Evolutionary conservation across 2,888 invertebrate species (phyloP).

Genomic region (Leucophenga montana): DNA sequence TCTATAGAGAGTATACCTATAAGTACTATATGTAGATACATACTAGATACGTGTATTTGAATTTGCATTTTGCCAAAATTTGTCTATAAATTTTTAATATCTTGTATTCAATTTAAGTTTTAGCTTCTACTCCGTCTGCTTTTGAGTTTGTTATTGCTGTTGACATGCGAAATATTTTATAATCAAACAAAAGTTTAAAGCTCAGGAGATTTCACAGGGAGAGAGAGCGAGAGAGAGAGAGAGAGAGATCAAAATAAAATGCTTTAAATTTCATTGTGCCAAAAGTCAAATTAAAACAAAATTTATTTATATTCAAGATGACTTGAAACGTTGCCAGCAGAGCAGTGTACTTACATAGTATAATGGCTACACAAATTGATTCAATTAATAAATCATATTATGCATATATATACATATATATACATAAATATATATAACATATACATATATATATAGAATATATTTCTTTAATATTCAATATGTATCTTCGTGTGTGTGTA

Average conservation of each 20-base stretch:
- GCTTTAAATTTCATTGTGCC: slow-evolving; percentile 19
- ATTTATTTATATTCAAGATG: neutral
- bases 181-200: slow-evolving; percentile 16
- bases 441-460: too few relatives aligned
- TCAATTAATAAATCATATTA: slow-evolving; percentile 60
- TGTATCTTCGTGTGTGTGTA: too few relatives aligned
- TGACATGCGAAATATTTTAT: slow-evolving; percentile 14
- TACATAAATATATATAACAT: slow-evolving; percentile 31
- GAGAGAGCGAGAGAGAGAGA: too few relatives aligned
- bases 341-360: neutral
- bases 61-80: slow-evolving; percentile 1
- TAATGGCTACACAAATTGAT: slow-evolving; percentile 45
- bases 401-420: slow-evolving; percentile 30
- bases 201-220: neutral
- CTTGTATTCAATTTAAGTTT: slow-evolving; percentile 27
- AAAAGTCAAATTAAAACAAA: slow-evolving; percentile 23
- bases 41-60: neutral
- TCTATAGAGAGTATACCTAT: neutral
- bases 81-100: slow-evolving; percentile 23
- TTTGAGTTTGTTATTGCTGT: neutral
- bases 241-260: too few relatives aligned
- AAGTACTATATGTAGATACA: neutral
- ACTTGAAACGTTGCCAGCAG: too few relatives aligned
- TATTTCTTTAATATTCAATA: too few relatives aligned
- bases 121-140: neutral